Conservation (phyloP, 2,888 invertebrate species). For the Dasypogon diadema region DNA sequence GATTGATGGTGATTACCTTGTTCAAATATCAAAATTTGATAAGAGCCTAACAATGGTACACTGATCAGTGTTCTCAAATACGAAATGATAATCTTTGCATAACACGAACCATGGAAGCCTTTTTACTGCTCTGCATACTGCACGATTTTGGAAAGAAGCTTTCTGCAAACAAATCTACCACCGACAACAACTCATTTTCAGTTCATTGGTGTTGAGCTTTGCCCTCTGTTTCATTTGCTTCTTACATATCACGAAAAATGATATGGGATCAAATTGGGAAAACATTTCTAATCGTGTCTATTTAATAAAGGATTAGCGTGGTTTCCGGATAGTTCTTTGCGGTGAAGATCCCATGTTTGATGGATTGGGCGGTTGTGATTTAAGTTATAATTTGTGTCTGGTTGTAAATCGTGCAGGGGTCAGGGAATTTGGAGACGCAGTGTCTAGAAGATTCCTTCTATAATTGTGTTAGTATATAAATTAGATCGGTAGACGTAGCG, state of each 20-base stretch:
- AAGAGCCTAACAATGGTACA: not conserved
- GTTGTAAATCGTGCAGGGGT: not conserved
- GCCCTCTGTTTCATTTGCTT: too few relatives aligned
- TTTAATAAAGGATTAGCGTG: slow-evolving; percentile 29
- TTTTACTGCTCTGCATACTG: not conserved
- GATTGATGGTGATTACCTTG: slow-evolving; percentile 19
- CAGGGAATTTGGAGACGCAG: not conserved
- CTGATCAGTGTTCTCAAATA: not conserved
- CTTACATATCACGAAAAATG: too few relatives aligned
- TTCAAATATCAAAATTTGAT: slow-evolving; percentile 21
- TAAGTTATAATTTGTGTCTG: slow-evolving; percentile 13
- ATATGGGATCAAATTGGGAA: not conserved
- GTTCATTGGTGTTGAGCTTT: not conserved
- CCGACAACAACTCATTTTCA: not conserved
- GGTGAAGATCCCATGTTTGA: slow-evolving; percentile 21
- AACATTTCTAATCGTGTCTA: not conserved
- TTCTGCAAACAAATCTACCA: not conserved
- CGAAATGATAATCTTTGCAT: not conserved
- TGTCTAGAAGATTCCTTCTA: slow-evolving; percentile 3
- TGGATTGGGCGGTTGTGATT: slow-evolving; percentile 41
- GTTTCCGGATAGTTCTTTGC: slow-evolving; percentile 40
- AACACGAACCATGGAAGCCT: not conserved
- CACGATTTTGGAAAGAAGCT: too few relatives aligned
- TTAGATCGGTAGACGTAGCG: too few relatives aligned
- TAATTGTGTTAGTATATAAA: too few relatives aligned